Base-by-base conservation (phyloP, 2,888 invertebrate genomes). In the Heliconius ethilla region DNA sequence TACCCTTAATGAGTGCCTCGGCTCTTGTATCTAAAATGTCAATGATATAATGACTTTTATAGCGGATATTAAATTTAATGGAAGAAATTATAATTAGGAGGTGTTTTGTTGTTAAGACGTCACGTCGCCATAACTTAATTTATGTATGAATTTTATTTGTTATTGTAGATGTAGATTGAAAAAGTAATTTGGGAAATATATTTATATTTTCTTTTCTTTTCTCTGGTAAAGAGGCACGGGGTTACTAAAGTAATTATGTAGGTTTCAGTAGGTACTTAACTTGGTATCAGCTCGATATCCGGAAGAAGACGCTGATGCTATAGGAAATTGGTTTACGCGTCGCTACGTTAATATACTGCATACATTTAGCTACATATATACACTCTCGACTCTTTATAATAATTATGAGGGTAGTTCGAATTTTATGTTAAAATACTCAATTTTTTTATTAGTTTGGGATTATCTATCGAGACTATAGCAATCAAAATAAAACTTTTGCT, bases 301-400 rank as follows among this genome's bases (percentile, higher is more conserved):
- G 82, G 82, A 82, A 80, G 79, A 75, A 76, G 70, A 79, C 80
- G 67, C 65, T 65, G 77, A 37, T 67, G 67, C 62, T 55, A 78
- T 72, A 79, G 82, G 80, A 82, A 82, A 82, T 82, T 82, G 80
- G 81, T 80, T 79, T 80, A 81, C 79, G 78, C 76, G 66, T 75
- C 69, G 77, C 69, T 51, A 80, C 75, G 33, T 10, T 11, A 13
- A 2, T 70, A 7, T 27, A 77, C 72, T 62, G 73, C 67, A 15
- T 67, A 78, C n/a, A 70, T n/a, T n/a, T 59, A 55, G 18, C 9
- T 55, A 55, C 9, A 55, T 33, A 33, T 2, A 45, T 45, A 13
- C 13, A 45, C 5, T 45, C 45, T 13, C 45, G 45, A 45, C 1
- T 6, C 33, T 33, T 45, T 4, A 13, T 45, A 45, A 0, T 45